phyloP scores from a whole-genome alignment of 2,113 vertebrate genomes.

The Nesoenas mayeri region DNA sequence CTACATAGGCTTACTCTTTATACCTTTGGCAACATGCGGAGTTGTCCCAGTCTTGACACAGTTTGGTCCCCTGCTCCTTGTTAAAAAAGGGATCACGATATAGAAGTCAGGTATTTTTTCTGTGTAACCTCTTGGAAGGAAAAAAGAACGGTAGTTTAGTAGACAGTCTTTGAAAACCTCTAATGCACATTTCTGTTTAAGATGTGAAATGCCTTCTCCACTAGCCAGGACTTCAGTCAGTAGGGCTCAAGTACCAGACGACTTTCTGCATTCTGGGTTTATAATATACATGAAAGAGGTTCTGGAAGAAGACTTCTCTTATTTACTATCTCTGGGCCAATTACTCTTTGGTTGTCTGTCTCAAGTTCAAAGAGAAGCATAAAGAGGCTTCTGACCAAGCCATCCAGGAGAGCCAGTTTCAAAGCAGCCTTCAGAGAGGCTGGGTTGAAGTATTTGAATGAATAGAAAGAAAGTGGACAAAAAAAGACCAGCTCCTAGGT shows the following conservation, averaged over 20 bases:
- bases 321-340: background rate
- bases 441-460: background rate
- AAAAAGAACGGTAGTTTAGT: background rate
- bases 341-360: background rate
- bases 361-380: background rate
- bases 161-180: background rate
- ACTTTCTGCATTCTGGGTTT: background rate
- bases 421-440: background rate
- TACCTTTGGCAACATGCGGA: rapidly evolving
- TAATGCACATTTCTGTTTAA: background rate
- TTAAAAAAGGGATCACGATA: background rate
- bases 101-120: background rate
- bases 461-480: rapidly evolving
- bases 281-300: background rate
- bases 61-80: background rate
- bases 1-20: rapidly evolving
- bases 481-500: background rate
- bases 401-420: background rate
- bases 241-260: background rate
- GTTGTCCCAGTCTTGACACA: background rate
- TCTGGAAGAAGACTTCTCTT: background rate
- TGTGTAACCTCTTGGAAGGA: background rate
- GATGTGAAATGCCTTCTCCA: background rate
- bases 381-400: background rate
- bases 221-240: background rate